phyloP scores from a whole-genome alignment of 2,113 vertebrate species.

The Sinocyclocheilus anophthalmus region DNA sequence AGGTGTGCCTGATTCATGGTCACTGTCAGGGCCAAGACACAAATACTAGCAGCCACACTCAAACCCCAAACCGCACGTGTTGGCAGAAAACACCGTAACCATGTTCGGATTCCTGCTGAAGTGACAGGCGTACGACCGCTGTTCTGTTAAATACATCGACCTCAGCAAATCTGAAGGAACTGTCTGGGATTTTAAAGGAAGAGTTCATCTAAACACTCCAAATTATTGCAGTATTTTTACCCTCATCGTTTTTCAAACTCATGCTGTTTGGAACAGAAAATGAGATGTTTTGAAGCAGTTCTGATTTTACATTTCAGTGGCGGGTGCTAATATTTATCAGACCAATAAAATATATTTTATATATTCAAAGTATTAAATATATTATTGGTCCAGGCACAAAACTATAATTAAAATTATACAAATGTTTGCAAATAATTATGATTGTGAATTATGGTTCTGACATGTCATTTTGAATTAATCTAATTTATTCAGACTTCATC shows the following conservation, averaged over 20 bases:
- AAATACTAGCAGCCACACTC: constrained; percentile 46
- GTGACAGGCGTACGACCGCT: not conserved
- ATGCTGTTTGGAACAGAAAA: not conserved
- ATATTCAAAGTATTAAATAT: no score
- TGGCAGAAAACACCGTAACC: constrained; percentile 12
- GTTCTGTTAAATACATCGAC: not conserved
- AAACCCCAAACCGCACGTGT: constrained; percentile 37
- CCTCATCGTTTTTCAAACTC: not conserved
- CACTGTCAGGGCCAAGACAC: constrained; percentile 37
- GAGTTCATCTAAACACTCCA: not conserved
- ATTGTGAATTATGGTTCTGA: no score
- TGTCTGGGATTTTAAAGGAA: not conserved
- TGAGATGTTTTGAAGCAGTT: not conserved
- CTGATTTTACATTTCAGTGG: not conserved
- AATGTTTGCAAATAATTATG: no score
- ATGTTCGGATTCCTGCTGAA: not conserved
- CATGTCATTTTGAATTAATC: no score
- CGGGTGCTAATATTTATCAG: no score
- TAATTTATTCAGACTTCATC: no score
- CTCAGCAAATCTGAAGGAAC: not conserved
- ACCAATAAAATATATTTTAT: no score
- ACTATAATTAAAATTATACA: no score
- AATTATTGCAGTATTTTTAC: not conserved
- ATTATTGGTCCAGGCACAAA: no score
- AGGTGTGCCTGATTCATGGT: constrained; percentile 43